phyloP scores from a whole-genome alignment of 2,888 invertebrate species.

The Seira musarum region DNA sequence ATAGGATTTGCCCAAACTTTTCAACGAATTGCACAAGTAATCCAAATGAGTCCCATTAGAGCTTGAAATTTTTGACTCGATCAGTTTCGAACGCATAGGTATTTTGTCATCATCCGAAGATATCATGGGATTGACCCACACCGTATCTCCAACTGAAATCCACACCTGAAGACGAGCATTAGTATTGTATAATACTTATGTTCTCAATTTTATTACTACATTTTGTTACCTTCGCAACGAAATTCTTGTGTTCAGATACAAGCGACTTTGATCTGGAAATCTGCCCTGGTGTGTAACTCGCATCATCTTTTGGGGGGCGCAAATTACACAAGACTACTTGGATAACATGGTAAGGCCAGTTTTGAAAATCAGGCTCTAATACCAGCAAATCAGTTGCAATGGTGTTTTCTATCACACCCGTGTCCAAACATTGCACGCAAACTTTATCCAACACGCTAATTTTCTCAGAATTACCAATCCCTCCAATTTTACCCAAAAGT shows the following conservation, averaged over 20 bases:
- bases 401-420: background rate
- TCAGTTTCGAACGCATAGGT: background rate
- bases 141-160: background rate
- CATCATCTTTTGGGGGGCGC: background rate
- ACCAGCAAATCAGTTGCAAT: background rate
- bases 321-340: background rate
- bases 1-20: background rate
- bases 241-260: background rate
- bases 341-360: background rate
- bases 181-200: background rate
- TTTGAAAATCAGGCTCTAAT: background rate
- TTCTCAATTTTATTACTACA: background rate
- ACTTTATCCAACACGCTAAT: background rate
- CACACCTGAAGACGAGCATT: background rate
- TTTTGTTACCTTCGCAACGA: background rate
- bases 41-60: background rate
- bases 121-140: constrained; percentile 1
- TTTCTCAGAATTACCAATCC: background rate
- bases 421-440: background rate
- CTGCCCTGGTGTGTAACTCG: background rate
- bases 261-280: background rate
- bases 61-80: background rate
- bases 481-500: background rate
- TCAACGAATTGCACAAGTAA: background rate
- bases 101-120: background rate